Evolutionary conservation across 2,113 vertebrate species (phyloP).

Genomic region (Nyctereutes procyonoides): DNA sequence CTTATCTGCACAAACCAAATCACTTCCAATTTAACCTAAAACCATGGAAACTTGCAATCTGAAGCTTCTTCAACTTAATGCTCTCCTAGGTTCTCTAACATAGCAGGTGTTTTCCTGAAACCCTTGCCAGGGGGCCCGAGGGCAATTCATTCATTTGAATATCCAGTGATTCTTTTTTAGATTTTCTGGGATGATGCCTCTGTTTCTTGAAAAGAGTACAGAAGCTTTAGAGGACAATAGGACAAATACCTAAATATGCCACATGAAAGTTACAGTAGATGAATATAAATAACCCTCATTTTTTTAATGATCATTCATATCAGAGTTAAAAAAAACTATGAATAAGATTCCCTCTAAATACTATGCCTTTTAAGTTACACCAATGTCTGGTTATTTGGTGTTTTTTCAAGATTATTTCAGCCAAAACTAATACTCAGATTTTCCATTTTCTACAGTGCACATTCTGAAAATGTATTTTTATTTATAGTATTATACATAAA

Average conservation of each 20-base stretch:
- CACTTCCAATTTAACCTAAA: neutral
- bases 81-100: neutral
- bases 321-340: neutral
- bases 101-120: neutral
- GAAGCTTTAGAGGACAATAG: neutral
- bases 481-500: slow-evolving; percentile 81
- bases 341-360: neutral
- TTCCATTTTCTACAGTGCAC: slow-evolving; percentile 75
- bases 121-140: too few relatives aligned
- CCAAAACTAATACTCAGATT: slow-evolving; percentile 72
- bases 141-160: neutral
- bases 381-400: neutral
- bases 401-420: slow-evolving; percentile 75
- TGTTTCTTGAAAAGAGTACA: neutral
- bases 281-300: neutral
- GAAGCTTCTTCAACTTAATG: neutral
- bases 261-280: neutral
- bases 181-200: neutral
- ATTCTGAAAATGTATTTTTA: slow-evolving; percentile 80
- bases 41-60: neutral
- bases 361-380: slow-evolving; percentile 36
- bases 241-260: neutral
- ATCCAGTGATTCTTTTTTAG: neutral
- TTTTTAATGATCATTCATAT: neutral
- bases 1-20: neutral